Conservation (phyloP, 1,140 invertebrate species). For the Euura saliciscinereae region DNA sequence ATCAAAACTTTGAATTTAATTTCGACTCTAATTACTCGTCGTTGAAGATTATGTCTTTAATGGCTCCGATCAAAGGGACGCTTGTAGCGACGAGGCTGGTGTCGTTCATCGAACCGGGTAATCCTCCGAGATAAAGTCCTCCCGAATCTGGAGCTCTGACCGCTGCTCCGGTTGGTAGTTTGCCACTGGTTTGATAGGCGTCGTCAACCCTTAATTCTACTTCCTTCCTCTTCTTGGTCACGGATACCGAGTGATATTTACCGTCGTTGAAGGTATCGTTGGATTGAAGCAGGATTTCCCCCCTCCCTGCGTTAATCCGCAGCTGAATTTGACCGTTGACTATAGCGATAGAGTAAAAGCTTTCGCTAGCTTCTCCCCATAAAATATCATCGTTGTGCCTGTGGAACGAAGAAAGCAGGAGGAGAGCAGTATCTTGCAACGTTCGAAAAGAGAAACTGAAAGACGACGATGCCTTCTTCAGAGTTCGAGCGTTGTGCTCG, state of each 20-base stretch:
- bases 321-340: constrained; percentile 69
- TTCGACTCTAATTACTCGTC: constrained; percentile 66
- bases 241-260: constrained; percentile 65
- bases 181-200: constrained; percentile 57
- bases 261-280: constrained; percentile 71
- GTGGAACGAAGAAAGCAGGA: constrained; percentile 76
- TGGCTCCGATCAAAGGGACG: constrained; percentile 70
- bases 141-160: constrained; percentile 58
- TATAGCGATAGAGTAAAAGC: constrained; percentile 73
- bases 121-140: constrained; percentile 70
- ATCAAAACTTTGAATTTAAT: no score
- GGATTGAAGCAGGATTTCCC: constrained; percentile 65
- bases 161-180: constrained; percentile 56
- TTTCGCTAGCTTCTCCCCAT: constrained; percentile 38
- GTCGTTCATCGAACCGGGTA: constrained; percentile 62
- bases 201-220: constrained; percentile 72
- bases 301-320: constrained; percentile 72
- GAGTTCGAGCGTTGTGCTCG: constrained; percentile 70
- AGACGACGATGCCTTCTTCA: constrained; percentile 67
- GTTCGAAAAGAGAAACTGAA: constrained; percentile 83
- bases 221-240: constrained; percentile 62
- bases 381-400: constrained; percentile 53
- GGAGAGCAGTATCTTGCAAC: constrained; percentile 69
- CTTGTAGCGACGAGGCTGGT: constrained; percentile 62
- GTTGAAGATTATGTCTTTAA: constrained; percentile 82